Evolutionary conservation across 1,140 invertebrate species (phyloP), one percentile per base, ranked within the genome.

Genomic region (Pseudomyrmex gracilis): DNA sequence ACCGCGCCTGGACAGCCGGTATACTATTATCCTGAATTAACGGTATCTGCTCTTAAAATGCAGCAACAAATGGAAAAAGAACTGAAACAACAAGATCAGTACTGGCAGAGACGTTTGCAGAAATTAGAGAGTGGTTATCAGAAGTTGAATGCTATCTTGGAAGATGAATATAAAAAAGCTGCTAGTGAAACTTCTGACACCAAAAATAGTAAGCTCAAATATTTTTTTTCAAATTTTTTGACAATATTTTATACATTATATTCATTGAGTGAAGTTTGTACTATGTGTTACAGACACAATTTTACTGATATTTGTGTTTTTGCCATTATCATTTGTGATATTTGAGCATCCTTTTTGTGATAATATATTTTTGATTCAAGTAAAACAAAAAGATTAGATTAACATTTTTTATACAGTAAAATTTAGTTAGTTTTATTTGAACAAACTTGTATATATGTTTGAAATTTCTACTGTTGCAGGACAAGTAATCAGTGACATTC

Each of bases 131-230:
- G 93, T 20, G 91, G 91, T 64, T 95, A 95, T 83, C 92, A 94
- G 58, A 89, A 90, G 45, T 94, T 96, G 57, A 93, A 95, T 84
- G 73, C 90, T 9, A 91, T 95, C 43, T 91, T 96, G 84, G 92
- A 95, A n/a, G 82, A 92, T 1, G 95, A 96, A 85, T 95, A 95
- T 84, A 92, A 95, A 53, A 95, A 95, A 90, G 94, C 95, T 45
- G 87, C 93, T 2, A 74, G 76, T 13, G 86, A 92, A 83, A 22
- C n/a, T 0, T 67, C 83, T 60, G 73, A 57, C 43, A 4, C 58
- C 43, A 49, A 78, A 24, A 24, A 34, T 82, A 82, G 87, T 87
- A 74, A 70, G 24, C 20, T 66, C 55, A 61, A 24, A 49, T 82
- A 34, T 10, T 3, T 34, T 34, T 34, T 34, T 5, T 34, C n/a